A percentile compares a stretch with the other conserved stretches of the same genome.
Evolutionary conservation across 1,140 invertebrate genomes (phyloP).

Genomic region (Drosophila quadrilineata): DNA sequence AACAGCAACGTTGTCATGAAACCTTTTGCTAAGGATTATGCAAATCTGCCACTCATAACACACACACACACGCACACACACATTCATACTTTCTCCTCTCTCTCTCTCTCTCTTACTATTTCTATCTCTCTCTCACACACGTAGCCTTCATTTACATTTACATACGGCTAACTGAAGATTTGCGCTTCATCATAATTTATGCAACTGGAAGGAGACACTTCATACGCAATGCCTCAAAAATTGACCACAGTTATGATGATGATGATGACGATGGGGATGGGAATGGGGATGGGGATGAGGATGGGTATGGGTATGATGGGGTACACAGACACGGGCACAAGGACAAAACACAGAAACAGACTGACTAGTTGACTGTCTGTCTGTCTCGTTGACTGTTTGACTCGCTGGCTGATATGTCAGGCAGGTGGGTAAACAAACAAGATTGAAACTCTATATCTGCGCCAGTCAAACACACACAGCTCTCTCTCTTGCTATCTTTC

Average conservation of each 20-base stretch:
- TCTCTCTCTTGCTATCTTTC: neutral
- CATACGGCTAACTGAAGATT: constrained; percentile 78
- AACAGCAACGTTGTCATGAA: constrained; percentile 64
- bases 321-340: constrained; percentile 13
- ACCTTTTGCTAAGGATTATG: constrained; percentile 77
- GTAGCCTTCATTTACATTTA: constrained; percentile 74
- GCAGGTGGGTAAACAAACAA: constrained; percentile 41
- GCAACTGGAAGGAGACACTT: constrained; percentile 59
- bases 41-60: constrained; percentile 76
- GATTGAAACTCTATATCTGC: constrained; percentile 35
- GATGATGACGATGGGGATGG: neutral
- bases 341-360: constrained; percentile 25
- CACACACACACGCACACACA: constrained; percentile 44
- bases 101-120: too few relatives aligned
- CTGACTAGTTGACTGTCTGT: neutral
- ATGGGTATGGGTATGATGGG: neutral
- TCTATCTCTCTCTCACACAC: constrained; percentile 26
- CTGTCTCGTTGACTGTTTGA: neutral
- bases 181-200: constrained; percentile 77
- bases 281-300: neutral
- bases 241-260: constrained; percentile 68
- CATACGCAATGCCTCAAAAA: constrained; percentile 71
- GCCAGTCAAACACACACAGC: constrained; percentile 4
- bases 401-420: constrained; percentile 26
- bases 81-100: neutral